Base-by-base conservation (phyloP, 2,797 vertebrate genomes). In the Eulemur mongoz region DNA sequence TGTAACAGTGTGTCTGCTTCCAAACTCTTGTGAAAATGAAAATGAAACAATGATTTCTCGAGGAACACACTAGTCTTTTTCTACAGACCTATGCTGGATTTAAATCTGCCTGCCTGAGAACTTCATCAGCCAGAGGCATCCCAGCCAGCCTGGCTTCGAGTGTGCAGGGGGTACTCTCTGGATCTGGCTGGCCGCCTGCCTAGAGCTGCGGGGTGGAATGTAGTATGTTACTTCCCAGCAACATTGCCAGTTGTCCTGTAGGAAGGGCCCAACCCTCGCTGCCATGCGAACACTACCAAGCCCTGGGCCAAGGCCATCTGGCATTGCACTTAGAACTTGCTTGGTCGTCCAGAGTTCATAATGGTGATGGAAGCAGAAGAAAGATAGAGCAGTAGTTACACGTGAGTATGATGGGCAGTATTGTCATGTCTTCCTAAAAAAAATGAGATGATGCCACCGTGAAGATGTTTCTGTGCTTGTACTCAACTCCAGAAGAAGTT, bases 401-500 rank as follows among this genome's bases (percentile, higher is more conserved):
- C 97, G 90, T 78, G 89, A 95, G 97, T 95, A 97, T 69, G 95
- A 98, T 89, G 98, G 98, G 98, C 93, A 98, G 94, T 96, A 98
- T 95, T 97, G 97, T 97, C 98, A 93, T 76, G 96, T 96, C 96
- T 92, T 97, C 97, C 97, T 98, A 98, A 97, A 97, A 96, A 97
- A 97, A 98, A 96, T 99, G 98, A 99, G 99, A 99, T 99, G 99
- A 99, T 98, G 95, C 97, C 96, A 98, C 98, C 97, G 35, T 98
- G 97, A 98, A 97, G 97, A 98, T 98, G 97, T 98, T 98, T 98
- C 98, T 98, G 98, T 98, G 98, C 98, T 98, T 98, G 97, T 98
- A 97, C 96, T 97, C 98, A 97, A 98, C 98, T 98, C 98, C 97
- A 98, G 98, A 98, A 98, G 98, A 98, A 98, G 96, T 97, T 96